Conservation (phyloP, 2,113 vertebrate species). For the Nothoprocta perdicaria region DNA sequence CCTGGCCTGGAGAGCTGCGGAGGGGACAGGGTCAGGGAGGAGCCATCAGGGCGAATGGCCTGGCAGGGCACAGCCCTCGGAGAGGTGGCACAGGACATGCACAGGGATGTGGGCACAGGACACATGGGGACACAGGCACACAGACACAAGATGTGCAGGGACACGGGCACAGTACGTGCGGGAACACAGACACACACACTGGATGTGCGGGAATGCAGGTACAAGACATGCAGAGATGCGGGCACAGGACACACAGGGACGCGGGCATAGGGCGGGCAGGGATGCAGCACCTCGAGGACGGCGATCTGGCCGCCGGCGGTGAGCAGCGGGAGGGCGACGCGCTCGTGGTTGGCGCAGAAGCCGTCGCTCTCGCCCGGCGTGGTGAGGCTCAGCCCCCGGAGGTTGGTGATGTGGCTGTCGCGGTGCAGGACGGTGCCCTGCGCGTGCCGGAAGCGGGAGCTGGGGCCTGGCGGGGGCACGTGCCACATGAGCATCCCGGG, state of each 20-base stretch:
- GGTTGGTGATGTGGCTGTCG: conserved; percentile 92
- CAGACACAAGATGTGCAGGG: too few relatives aligned
- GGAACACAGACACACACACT: too few relatives aligned
- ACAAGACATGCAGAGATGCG: too few relatives aligned
- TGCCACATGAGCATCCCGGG: fast-evolving
- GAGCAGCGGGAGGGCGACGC: conserved; percentile 87
- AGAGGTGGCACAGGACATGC: too few relatives aligned
- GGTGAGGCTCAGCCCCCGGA: conserved; percentile 91
- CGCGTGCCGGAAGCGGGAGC: conserved; percentile 90
- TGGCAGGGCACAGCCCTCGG: too few relatives aligned
- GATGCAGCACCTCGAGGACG: conserved; percentile 85
- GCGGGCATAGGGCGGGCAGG: too few relatives aligned
- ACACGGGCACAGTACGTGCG: too few relatives aligned
- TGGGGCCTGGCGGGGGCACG: conserved; percentile 70
- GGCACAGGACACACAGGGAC: too few relatives aligned
- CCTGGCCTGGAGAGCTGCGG: conserved; percentile 87
- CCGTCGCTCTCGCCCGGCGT: conserved; percentile 92
- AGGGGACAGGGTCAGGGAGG: not conserved
- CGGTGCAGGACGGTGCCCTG: conserved; percentile 88
- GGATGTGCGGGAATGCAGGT: too few relatives aligned
- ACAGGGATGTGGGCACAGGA: too few relatives aligned
- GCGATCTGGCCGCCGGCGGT: conserved; percentile 91
- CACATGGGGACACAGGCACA: too few relatives aligned
- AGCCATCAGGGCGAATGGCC: not conserved
- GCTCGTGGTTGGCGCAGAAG: conserved; percentile 87